These are phyloP conservation scores for Tichodroma muraria DNA, from an alignment of 2,113 vertebrate species.

Conservation along the genomic window DNA sequence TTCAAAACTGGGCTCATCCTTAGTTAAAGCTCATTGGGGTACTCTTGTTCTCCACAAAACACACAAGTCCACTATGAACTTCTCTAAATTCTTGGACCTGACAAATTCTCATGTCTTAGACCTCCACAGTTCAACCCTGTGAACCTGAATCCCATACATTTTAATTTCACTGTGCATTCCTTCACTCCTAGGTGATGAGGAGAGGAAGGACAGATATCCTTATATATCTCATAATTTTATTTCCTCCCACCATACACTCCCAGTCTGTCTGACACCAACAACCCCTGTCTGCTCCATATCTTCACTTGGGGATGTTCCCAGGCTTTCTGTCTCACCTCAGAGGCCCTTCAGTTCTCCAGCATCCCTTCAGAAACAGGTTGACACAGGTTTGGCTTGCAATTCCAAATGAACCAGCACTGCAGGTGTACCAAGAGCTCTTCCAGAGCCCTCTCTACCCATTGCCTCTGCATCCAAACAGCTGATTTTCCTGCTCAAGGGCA, in stretches of 20 bases:
- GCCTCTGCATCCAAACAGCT: neutral
- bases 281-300: neutral
- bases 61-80: neutral
- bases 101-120: neutral
- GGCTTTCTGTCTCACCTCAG: neutral
- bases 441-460: neutral
- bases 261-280: neutral
- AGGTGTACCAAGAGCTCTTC: neutral
- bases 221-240: neutral
- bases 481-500: neutral
- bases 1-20: neutral
- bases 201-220: neutral
- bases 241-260: neutral
- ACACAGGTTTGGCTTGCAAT: fast-evolving
- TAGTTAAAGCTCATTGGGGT: neutral
- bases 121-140: neutral
- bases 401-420: neutral
- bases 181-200: neutral
- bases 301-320: neutral
- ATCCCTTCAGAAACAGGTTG: neutral
- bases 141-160: neutral
- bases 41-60: neutral
- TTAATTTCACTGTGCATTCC: neutral
- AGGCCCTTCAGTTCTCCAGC: neutral
- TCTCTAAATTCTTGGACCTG: neutral